Base-by-base conservation (phyloP, 2,888 invertebrate species). In the Sarcophaga rosellei region DNA sequence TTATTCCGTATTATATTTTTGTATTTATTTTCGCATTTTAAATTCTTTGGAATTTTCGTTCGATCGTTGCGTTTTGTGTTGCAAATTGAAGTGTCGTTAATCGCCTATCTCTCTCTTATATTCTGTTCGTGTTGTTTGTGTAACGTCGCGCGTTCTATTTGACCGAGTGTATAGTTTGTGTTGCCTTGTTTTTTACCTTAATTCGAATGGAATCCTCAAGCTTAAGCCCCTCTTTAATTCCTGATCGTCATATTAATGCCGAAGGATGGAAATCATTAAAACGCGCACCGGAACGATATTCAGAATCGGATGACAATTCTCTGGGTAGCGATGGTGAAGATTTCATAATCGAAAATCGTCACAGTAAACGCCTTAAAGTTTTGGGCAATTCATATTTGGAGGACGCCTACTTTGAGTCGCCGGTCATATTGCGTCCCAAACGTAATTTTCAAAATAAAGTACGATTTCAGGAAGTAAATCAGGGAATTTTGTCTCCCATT, bases 291-390 rank as follows among this genome's bases (percentile, higher is more conserved):
- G 86, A 87, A 21, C 83, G 87, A 61, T 82, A 68, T 59, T 20
- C 73, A 12, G 81, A 83, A 1, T 15, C 63, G 15, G 83, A 81
- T 57, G 75, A 85, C 45, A 45, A 76, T 5, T 70, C 72, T 0
- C 4, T 70, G 45, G 72, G 65, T 2, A 62, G 21, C 20, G 68
- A 68, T 0, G n/a, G 25, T 10, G 75, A 65, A n/a, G 77, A 78
- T n/a, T 75, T 66, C 21, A 5, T 57, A 0, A n/a, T 75, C 3
- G 75, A 81, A 11, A 80, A 66, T n/a, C 72, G n/a, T 35, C 79
- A 81, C 1, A 44, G 61, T 23, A 88, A 88, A 74, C 88, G 88
- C 57, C 86, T 87, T 69, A 85, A 87, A 44, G 8, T 74, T 10
- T 65, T 81, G 21, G 65, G 4, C 6, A n/a, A n/a, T 20, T 21